Percentiles rank a stretch among this genome's conserved stretches.
Evolutionary conservation across 2,888 invertebrate genomes (phyloP).

Genomic region (Microplitis manilae): DNA sequence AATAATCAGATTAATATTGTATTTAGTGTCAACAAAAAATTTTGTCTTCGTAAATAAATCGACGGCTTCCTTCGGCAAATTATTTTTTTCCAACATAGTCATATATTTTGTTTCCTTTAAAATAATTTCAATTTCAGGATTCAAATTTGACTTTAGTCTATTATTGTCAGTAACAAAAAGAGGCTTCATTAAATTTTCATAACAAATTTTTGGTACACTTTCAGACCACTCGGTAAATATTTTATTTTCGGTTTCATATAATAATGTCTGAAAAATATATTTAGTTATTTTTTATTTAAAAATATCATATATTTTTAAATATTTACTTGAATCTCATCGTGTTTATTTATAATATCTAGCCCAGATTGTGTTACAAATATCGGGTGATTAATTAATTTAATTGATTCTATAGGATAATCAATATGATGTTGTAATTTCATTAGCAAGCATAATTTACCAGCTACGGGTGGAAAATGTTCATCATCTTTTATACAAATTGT

Average conservation of each 20-base stretch:
- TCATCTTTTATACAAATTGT: conserved; percentile 72
- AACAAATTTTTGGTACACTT: conserved; percentile 78
- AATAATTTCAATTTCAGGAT: conserved; percentile 79
- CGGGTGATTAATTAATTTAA: conserved; percentile 79
- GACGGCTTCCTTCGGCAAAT: conserved; percentile 77
- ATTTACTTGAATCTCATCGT: conserved; percentile 59
- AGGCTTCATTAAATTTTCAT: conserved; percentile 76
- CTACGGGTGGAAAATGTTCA: conserved; percentile 82
- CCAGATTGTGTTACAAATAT: conserved; percentile 64
- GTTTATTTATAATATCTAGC: conserved; percentile 54
- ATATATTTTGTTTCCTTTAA: conserved; percentile 89
- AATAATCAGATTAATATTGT: conserved; percentile 66
- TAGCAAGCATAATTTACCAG: conserved; percentile 83
- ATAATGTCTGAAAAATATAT: conserved; percentile 68
- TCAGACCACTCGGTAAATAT: conserved; percentile 81
- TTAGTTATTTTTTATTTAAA: neutral
- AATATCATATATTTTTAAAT: conserved; percentile 18
- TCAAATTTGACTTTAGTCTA: conserved; percentile 78
- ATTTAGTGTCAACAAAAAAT: conserved; percentile 74
- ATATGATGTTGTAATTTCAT: conserved; percentile 78
- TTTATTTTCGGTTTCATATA: conserved; percentile 77
- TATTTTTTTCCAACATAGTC: conserved; percentile 78
- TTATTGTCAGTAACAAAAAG: conserved; percentile 76
- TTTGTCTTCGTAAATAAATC: conserved; percentile 81
- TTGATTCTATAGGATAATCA: conserved; percentile 76